These are phyloP conservation scores for Odontamblyopus rebecca DNA, from an alignment of 2,797 vertebrate species.

Conservation along the genomic window DNA sequence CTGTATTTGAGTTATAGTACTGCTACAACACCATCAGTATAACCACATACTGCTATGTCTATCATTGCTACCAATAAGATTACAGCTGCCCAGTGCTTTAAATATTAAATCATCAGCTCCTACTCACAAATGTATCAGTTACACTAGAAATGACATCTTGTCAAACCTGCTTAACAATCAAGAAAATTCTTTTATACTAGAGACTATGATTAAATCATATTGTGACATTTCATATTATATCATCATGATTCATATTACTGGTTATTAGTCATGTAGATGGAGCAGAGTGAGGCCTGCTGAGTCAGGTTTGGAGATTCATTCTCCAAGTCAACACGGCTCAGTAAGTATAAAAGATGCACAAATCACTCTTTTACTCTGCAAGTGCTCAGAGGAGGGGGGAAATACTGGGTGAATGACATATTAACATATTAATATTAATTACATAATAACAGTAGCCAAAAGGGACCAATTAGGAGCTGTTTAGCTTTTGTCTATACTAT, in stretches of 20 bases:
- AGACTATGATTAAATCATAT: constrained; percentile 3
- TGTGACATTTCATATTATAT: constrained; percentile 23
- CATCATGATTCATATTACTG: constrained; percentile 30
- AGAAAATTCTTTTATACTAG: background rate
- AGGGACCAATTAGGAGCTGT: background rate
- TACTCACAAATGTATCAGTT: background rate
- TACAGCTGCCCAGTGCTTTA: background rate
- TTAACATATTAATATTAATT: too few species aligned
- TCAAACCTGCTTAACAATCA: constrained; percentile 4
- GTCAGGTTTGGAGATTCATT: constrained; percentile 39
- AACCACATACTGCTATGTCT: background rate
- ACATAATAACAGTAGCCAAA: background rate
- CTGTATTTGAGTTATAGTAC: background rate
- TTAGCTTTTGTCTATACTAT: background rate
- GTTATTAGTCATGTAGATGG: constrained; percentile 58
- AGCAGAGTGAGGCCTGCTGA: constrained; percentile 46
- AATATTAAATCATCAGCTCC: background rate
- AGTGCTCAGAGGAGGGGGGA: background rate
- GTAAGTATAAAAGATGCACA: constrained; percentile 41
- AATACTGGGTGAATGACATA: background rate
- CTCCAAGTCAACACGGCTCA: constrained; percentile 30
- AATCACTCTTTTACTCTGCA: constrained; percentile 30
- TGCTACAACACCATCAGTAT: too few species aligned
- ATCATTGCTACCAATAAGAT: background rate
- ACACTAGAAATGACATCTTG: background rate